Conservation (phyloP, 2,113 vertebrate genomes). For the Semicossyphus pulcher region DNA sequence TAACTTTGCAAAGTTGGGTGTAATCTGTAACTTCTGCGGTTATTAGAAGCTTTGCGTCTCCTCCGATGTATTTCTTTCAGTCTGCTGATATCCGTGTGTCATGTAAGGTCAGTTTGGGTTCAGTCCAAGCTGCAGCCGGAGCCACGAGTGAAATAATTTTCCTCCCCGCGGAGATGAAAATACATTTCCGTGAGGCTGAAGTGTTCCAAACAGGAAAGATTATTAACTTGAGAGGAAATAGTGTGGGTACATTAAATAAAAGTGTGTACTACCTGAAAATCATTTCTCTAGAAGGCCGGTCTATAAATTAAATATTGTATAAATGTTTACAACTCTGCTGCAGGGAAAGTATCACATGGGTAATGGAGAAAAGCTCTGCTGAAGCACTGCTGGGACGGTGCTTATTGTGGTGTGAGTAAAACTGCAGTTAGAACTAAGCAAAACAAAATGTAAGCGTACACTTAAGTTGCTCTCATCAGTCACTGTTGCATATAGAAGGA, state of each 20-base stretch:
- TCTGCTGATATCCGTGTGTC: background rate
- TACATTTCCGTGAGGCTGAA: background rate
- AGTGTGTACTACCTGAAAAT: too few species aligned
- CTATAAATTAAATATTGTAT: slow-evolving; percentile 5
- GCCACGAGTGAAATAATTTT: background rate
- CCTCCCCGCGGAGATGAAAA: background rate
- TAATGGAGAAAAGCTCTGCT: background rate
- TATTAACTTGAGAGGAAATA: slow-evolving; percentile 2
- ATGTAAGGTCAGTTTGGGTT: background rate
- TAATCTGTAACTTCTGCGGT: too few species aligned
- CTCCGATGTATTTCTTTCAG: background rate
- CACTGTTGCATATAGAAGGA: background rate
- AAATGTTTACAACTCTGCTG: background rate
- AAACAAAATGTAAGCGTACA: too few species aligned
- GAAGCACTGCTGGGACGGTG: too few species aligned
- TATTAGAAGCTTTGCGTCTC: background rate
- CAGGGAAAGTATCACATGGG: background rate
- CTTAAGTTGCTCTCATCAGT: too few species aligned
- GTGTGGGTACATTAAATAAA: background rate
- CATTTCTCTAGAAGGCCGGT: background rate
- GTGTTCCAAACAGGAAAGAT: background rate
- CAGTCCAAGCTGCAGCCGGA: background rate
- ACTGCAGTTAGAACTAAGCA: too few species aligned
- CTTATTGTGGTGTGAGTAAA: too few species aligned
- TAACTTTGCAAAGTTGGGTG: too few species aligned